Conservation (phyloP, 2,888 invertebrate species). For the Melinaea menophilus region DNA sequence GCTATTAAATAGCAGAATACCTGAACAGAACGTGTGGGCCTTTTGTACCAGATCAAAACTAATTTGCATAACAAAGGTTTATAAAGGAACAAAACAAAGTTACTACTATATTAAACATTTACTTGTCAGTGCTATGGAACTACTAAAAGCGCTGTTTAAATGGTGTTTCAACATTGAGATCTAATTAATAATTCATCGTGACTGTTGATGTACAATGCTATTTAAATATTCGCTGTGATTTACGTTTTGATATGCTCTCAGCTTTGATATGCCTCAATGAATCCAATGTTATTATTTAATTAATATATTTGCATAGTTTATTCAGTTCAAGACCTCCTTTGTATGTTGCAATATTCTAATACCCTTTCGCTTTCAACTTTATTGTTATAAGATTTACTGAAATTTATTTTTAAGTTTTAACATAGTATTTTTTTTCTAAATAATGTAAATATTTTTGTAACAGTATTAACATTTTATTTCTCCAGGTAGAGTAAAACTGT, state of each 20-base stretch:
- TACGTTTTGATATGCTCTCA: background rate
- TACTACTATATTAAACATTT: conserved; percentile 19
- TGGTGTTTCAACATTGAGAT: background rate
- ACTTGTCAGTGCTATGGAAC: conserved; percentile 2
- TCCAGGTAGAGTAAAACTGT: too few species aligned
- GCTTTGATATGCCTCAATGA: background rate
- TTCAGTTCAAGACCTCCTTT: too few species aligned
- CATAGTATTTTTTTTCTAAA: too few species aligned
- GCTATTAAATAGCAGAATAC: conserved; percentile 26
- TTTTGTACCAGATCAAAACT: conserved; percentile 25
- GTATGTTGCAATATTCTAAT: too few species aligned
- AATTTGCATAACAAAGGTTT: conserved; percentile 26
- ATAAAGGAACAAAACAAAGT: conserved; percentile 19
- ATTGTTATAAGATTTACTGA: too few species aligned
- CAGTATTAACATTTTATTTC: too few species aligned
- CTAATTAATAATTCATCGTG: background rate
- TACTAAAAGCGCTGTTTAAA: background rate
- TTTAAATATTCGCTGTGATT: conserved; percentile 3
- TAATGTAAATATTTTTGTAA: too few species aligned
- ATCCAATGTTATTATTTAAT: too few species aligned
- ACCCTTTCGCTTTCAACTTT: too few species aligned
- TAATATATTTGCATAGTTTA: too few species aligned
- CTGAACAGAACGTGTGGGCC: conserved; percentile 16
- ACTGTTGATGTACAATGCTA: conserved; percentile 5
- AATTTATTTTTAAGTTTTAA: too few species aligned